Percentiles rank a stretch among this genome's conserved stretches.
Evolutionary conservation across 2,888 invertebrate genomes (phyloP).

Genomic region (Patella caerulea): DNA sequence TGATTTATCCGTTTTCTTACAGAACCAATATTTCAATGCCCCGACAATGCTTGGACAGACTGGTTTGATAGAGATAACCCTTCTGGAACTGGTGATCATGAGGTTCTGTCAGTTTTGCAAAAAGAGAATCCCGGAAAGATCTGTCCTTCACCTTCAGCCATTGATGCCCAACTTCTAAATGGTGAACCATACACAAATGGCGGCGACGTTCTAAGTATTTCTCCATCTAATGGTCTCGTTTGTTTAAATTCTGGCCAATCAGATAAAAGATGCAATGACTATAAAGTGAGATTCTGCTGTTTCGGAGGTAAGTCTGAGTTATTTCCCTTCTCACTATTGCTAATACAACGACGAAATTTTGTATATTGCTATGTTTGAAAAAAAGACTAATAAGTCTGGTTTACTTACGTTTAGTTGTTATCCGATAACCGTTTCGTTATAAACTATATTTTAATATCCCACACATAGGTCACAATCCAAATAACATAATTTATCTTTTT

Average conservation of each 20-base stretch:
- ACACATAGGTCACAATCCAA: no score
- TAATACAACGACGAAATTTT: no score
- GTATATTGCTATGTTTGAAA: no score
- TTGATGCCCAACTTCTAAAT: neutral
- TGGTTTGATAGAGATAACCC: conserved; percentile 3
- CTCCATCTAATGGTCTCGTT: neutral
- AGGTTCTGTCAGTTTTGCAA: neutral
- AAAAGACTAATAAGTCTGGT: no score
- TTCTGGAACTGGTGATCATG: neutral
- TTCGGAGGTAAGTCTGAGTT: neutral
- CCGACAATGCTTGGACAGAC: neutral
- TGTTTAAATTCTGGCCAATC: neutral
- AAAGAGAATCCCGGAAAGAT: neutral
- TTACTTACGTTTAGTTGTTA: no score
- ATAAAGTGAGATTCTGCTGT: neutral
- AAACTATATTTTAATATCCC: no score
- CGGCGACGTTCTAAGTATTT: neutral
- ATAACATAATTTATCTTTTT: no score
- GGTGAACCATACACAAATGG: neutral
- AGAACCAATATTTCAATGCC: neutral
- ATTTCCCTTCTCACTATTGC: no score
- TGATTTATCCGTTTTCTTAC: no score
- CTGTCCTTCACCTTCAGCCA: neutral
- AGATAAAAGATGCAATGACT: neutral
- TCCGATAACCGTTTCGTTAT: no score